Evolutionary conservation across 2,113 vertebrate genomes (phyloP).

Genomic region (Phylloscopus trochilus): DNA sequence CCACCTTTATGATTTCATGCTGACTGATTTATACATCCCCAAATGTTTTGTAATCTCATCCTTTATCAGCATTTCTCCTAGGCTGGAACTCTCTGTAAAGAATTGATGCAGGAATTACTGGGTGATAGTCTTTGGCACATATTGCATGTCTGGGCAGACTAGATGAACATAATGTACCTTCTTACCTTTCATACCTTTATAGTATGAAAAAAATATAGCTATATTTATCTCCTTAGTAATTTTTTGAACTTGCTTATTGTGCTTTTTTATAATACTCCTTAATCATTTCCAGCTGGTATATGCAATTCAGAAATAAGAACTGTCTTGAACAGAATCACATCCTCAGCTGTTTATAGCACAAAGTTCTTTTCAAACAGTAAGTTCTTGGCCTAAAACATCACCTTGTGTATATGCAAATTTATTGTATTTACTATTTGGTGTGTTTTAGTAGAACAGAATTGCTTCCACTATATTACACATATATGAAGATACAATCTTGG

Average conservation of each 20-base stretch:
- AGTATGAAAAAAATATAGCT: constrained; percentile 32
- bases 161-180: constrained; percentile 16
- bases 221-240: constrained; percentile 26
- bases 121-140: constrained; percentile 1
- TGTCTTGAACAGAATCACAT: neutral
- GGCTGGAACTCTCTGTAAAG: neutral
- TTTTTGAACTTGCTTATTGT: constrained; percentile 41
- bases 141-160: neutral
- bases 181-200: neutral
- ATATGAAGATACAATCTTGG: neutral
- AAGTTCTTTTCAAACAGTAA: neutral
- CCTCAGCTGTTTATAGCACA: neutral
- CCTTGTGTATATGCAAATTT: neutral
- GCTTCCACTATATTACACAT: neutral
- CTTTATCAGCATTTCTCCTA: constrained; percentile 22
- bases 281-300: constrained; percentile 14
- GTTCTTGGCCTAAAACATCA: neutral
- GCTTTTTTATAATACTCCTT: neutral
- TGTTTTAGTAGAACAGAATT: neutral
- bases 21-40: constrained; percentile 52
- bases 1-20: constrained; percentile 47
- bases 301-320: neutral
- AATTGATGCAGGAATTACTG: constrained; percentile 40
- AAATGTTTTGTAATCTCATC: constrained; percentile 50
- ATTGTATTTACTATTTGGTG: neutral